Conservation (phyloP, 2,888 invertebrate species). For the Apocheima hispidaria region DNA sequence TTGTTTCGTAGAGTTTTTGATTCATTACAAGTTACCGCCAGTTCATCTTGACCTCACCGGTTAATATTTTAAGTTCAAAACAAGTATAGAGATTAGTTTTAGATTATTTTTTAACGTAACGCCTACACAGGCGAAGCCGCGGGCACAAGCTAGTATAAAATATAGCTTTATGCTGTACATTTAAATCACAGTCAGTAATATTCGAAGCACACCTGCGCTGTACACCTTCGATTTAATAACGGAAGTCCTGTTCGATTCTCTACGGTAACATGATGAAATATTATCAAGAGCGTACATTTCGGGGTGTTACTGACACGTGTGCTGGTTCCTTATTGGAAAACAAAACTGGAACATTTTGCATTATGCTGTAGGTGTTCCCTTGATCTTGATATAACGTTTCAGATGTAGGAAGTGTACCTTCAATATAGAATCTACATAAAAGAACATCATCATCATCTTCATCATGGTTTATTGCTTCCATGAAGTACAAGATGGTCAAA, state of each 20-base stretch:
- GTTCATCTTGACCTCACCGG: too few species aligned
- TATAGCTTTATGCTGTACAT: slow-evolving; percentile 10
- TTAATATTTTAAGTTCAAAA: too few species aligned
- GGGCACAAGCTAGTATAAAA: too few species aligned
- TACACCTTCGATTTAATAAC: slow-evolving; percentile 77
- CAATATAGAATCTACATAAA: neutral
- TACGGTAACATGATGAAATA: slow-evolving; percentile 44
- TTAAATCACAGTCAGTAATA: slow-evolving; percentile 58
- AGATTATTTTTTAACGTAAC: too few species aligned
- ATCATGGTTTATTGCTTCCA: too few species aligned
- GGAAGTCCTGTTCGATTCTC: slow-evolving; percentile 69
- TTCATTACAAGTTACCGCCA: too few species aligned
- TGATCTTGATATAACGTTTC: slow-evolving; percentile 1
- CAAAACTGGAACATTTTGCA: slow-evolving; percentile 24
- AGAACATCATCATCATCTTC: too few species aligned
- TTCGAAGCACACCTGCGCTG: slow-evolving; percentile 71
- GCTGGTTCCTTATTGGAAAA: slow-evolving; percentile 39
- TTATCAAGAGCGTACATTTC: slow-evolving; percentile 42
- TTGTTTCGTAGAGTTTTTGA: too few species aligned
- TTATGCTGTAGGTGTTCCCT: neutral
- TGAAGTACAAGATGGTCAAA: too few species aligned
- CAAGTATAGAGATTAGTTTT: too few species aligned
- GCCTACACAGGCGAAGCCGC: too few species aligned
- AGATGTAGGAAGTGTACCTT: too few species aligned
- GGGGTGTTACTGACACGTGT: slow-evolving; percentile 38